Percentiles rank a stretch among this genome's conserved stretches.
phyloP scores from a whole-genome alignment of 2,113 vertebrate genomes.

The Cacatua alba region DNA sequence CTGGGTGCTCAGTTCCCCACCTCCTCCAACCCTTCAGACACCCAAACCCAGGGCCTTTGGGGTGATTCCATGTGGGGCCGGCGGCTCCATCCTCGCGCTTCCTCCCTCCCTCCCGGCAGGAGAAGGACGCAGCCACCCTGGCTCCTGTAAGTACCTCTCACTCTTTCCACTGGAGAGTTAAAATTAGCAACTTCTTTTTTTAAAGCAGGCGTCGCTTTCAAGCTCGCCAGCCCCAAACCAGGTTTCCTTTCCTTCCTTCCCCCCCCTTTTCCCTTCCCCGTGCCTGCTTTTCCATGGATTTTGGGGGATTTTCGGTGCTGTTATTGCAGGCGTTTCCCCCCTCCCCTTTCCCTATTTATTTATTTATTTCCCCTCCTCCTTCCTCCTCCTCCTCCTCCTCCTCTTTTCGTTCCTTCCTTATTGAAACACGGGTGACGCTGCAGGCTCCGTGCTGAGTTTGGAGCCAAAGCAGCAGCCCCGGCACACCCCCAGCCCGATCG shows the following conservation, averaged over 20 bases:
- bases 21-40: background rate
- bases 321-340: background rate
- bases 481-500: background rate
- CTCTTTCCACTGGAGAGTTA: conserved; percentile 68
- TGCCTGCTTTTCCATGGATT: background rate
- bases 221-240: background rate
- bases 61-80: background rate
- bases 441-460: conserved; percentile 6
- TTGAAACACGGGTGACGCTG: conserved; percentile 5
- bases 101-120: background rate
- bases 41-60: background rate
- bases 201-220: conserved; percentile 32
- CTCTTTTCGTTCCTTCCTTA: background rate
- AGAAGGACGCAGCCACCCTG: conserved; percentile 41
- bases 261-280: background rate
- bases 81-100: background rate
- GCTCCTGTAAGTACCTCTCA: conserved; percentile 59
- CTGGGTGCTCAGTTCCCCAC: background rate
- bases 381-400: too few species aligned
- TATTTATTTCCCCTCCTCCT: background rate
- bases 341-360: background rate
- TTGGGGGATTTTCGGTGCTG: background rate
- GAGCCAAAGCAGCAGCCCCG: conserved; percentile 16
- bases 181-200: conserved; percentile 65
- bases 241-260: conserved; percentile 4